phyloP scores from a whole-genome alignment of 2,888 invertebrate genomes.

The Desoria tigrina region DNA sequence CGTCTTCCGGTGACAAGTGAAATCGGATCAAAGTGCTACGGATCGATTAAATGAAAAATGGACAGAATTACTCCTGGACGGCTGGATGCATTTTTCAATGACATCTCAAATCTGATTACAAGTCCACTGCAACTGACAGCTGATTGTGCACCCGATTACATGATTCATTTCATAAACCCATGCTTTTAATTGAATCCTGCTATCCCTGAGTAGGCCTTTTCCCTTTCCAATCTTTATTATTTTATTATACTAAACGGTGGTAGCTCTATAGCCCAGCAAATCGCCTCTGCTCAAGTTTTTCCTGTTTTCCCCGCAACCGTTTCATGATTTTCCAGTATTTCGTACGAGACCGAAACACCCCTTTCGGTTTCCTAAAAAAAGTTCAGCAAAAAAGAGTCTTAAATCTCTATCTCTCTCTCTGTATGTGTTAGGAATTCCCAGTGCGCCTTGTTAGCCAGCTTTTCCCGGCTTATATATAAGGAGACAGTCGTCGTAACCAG shows the following conservation, averaged over 20 bases:
- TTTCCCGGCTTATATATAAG: slow-evolving; percentile 16
- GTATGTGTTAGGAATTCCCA: slow-evolving; percentile 41
- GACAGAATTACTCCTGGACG: slow-evolving; percentile 4
- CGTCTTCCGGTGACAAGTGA: slow-evolving; percentile 11
- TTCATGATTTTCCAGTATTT: too few relatives aligned
- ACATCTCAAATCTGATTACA: slow-evolving; percentile 20
- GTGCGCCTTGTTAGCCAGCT: slow-evolving; percentile 40
- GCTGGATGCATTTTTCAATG: slow-evolving; percentile 11
- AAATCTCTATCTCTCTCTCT: slow-evolving; percentile 8
- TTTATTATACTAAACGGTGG: too few relatives aligned
- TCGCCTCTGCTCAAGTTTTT: too few relatives aligned
- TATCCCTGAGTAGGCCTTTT: too few relatives aligned
- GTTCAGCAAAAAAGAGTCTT: slow-evolving; percentile 6
- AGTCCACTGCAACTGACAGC: slow-evolving; percentile 8
- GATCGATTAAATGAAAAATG: slow-evolving; percentile 18
- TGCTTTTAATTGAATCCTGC: too few relatives aligned
- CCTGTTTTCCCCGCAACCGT: too few relatives aligned
- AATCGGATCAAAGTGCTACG: slow-evolving; percentile 5
- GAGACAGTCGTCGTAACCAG: slow-evolving; percentile 7
- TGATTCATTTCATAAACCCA: slow-evolving; percentile 11
- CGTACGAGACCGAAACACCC: too few relatives aligned
- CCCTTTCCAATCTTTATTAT: too few relatives aligned
- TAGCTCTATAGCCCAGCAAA: too few relatives aligned
- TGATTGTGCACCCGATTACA: slow-evolving; percentile 12
- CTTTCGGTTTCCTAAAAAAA: slow-evolving; percentile 11